Evolutionary conservation across 2,888 invertebrate species (phyloP).

Genomic region (Lepidochitona cinerea): DNA sequence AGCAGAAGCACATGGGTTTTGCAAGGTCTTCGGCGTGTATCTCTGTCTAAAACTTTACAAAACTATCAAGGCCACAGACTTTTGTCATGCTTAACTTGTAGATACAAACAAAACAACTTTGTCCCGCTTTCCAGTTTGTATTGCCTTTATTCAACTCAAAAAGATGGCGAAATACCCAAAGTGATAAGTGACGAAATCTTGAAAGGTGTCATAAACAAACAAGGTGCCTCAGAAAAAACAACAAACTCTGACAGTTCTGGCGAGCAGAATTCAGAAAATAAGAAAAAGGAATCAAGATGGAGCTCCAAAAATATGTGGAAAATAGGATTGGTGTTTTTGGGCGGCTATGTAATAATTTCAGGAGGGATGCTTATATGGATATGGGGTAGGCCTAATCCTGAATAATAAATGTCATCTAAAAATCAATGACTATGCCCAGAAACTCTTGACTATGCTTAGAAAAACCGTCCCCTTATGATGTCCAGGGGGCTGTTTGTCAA

Average conservation of each 20-base stretch:
- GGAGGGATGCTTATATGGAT: conserved; percentile 39
- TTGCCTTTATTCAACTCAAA: background rate
- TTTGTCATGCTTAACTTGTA: background rate
- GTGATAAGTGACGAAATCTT: background rate
- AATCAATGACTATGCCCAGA: no score
- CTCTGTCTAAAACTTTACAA: background rate
- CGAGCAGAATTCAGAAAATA: conserved; percentile 2
- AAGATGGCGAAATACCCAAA: background rate
- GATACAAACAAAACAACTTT: background rate
- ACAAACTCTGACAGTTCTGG: background rate
- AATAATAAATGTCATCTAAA: no score
- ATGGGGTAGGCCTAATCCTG: conserved; percentile 58
- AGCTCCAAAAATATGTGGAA: conserved; percentile 62
- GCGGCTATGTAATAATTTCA: conserved; percentile 34
- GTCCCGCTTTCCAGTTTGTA: background rate
- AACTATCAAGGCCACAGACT: background rate
- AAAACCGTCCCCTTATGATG: no score
- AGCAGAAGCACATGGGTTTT: background rate
- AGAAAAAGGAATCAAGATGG: conserved; percentile 44
- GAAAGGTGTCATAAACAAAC: background rate
- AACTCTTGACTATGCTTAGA: no score
- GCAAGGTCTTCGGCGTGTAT: background rate
- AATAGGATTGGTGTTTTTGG: conserved; percentile 48
- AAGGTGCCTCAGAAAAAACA: no score
- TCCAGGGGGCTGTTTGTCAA: no score